These are phyloP conservation scores for Ceuthmochares aereus DNA, from an alignment of 2,113 vertebrate genomes.

Conservation along the genomic window DNA sequence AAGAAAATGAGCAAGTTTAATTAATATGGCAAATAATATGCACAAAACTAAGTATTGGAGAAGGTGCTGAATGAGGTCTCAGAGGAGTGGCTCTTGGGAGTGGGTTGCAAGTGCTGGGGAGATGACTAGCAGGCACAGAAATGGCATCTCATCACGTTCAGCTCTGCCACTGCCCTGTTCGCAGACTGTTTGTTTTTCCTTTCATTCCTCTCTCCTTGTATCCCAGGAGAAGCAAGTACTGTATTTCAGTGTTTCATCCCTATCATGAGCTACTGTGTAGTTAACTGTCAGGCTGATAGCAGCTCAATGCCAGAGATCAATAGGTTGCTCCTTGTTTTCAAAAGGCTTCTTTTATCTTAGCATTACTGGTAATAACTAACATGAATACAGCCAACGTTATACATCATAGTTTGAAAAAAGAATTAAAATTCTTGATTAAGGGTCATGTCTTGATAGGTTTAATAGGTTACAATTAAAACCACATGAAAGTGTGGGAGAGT, in stretches of 20 bases:
- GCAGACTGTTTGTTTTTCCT: not conserved
- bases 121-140: not conserved
- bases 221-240: not conserved
- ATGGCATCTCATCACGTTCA: fast-evolving
- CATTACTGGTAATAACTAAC: not conserved
- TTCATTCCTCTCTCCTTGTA: not conserved
- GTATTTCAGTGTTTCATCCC: not conserved
- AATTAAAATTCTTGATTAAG: not conserved
- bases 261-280: not conserved
- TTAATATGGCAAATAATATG: not conserved
- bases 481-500: not conserved
- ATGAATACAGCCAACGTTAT: fast-evolving
- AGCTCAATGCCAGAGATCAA: not conserved
- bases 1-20: not conserved
- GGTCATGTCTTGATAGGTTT: not conserved
- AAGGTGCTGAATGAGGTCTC: not conserved
- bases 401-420: fast-evolving
- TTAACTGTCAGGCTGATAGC: not conserved
- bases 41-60: not conserved
- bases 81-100: not conserved
- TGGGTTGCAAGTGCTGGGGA: not conserved
- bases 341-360: not conserved
- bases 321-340: not conserved
- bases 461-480: not conserved
- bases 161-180: fast-evolving